phyloP scores from a whole-genome alignment of 2,888 invertebrate genomes.

The Agrypnus murinus region DNA sequence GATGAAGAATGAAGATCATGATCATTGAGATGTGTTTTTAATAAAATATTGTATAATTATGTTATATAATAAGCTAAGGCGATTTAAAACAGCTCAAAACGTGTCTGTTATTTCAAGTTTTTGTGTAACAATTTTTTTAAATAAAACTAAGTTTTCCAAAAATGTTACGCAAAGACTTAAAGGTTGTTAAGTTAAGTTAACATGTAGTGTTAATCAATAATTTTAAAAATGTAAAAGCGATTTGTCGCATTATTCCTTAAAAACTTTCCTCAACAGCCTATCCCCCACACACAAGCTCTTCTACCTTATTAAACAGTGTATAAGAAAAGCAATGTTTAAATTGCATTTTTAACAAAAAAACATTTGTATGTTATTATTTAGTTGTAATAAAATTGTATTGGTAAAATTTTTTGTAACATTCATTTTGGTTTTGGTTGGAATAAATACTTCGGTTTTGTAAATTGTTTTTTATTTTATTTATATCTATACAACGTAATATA shows the following conservation, averaged over 20 bases:
- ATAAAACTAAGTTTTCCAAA: background rate
- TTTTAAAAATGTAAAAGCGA: constrained; percentile 3
- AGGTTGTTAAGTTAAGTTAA: constrained; percentile 18
- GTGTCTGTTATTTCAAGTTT: background rate
- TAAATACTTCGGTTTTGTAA: constrained; percentile 38
- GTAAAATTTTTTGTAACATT: constrained; percentile 38
- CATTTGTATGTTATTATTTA: constrained; percentile 25
- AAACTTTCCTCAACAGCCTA: constrained; percentile 1
- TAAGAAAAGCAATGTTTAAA: constrained; percentile 25
- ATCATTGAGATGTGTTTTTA: constrained; percentile 3
- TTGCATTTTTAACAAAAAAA: constrained; percentile 23
- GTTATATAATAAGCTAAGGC: constrained; percentile 8
- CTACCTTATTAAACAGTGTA: background rate
- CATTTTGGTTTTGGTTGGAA: constrained; percentile 44
- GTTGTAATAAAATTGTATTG: constrained; percentile 31
- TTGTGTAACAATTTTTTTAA: background rate
- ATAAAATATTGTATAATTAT: constrained; percentile 3
- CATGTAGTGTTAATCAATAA: background rate
- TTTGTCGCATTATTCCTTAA: background rate
- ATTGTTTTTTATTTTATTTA: constrained; percentile 12
- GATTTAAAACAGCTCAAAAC: constrained; percentile 12
- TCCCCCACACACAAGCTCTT: background rate
- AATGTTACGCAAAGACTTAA: constrained; percentile 2
- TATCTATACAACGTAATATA: no score
- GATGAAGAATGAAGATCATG: constrained; percentile 17